These are phyloP conservation scores for Pseudopipra pipra DNA, from an alignment of 2,113 vertebrate genomes.

Conservation along the genomic window DNA sequence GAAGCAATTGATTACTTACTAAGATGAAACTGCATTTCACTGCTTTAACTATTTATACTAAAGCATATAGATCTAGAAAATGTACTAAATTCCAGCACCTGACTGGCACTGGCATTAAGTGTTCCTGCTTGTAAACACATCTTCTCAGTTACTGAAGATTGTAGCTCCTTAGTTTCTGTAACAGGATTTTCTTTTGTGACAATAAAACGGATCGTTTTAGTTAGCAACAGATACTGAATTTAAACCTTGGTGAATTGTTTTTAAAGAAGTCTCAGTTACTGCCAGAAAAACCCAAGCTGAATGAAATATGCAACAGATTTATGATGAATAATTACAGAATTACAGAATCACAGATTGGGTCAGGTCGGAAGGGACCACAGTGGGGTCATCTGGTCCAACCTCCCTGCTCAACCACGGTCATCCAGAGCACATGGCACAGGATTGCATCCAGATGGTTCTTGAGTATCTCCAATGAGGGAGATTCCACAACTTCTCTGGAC, in stretches of 20 bases:
- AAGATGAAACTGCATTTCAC: not conserved
- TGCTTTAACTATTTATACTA: not conserved
- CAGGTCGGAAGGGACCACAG: not conserved
- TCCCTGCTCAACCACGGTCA: not conserved
- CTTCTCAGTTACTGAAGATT: not conserved
- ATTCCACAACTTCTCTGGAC: not conserved
- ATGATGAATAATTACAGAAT: not conserved
- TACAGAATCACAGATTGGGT: not conserved
- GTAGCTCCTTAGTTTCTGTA: constrained; percentile 51
- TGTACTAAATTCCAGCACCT: not conserved
- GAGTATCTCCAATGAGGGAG: not conserved
- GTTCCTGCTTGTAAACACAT: not conserved
- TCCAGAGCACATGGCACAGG: not conserved
- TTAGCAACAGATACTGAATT: constrained; percentile 63
- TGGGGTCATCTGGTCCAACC: not conserved
- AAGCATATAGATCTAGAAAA: not conserved
- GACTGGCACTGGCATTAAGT: not conserved
- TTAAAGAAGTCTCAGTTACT: constrained; percentile 6
- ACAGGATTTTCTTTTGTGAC: constrained; percentile 69
- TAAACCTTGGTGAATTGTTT: constrained; percentile 21
- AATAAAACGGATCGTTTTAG: constrained; percentile 48
- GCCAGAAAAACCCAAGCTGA: not conserved
- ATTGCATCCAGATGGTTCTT: not conserved
- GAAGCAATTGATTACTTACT: not conserved
- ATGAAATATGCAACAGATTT: not conserved